These are phyloP conservation scores for Lithophane socia DNA, from an alignment of 2,888 invertebrate species.

Conservation along the genomic window DNA sequence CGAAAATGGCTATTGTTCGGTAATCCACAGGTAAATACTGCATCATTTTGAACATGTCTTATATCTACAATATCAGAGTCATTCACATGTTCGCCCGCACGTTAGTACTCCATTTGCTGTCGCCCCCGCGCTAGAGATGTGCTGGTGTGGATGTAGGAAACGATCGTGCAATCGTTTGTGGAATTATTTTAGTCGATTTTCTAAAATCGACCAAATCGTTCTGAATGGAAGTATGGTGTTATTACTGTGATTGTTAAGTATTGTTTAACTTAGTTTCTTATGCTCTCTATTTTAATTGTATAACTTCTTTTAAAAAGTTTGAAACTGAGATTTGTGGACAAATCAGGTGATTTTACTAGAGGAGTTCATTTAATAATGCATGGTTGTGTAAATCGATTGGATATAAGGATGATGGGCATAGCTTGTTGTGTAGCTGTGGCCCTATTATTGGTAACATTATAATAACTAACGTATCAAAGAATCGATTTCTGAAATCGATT, in stretches of 20 bases:
- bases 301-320: neutral
- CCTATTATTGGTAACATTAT: constrained; percentile 2
- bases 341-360: neutral
- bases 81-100: neutral
- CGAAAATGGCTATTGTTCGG: neutral
- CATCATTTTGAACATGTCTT: neutral
- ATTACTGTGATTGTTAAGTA: constrained; percentile 23
- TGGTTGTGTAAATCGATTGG: constrained; percentile 42
- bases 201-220: constrained; percentile 27
- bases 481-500: constrained; percentile 28
- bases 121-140: constrained; percentile 7
- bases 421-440: neutral
- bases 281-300: constrained; percentile 13
- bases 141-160: constrained; percentile 58
- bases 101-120: constrained; percentile 25
- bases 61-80: neutral
- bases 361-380: constrained; percentile 26
- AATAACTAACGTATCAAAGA: neutral
- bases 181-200: constrained; percentile 40
- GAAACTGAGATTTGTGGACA: constrained; percentile 8
- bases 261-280: constrained; percentile 16
- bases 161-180: constrained; percentile 7
- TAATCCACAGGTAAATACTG: neutral
- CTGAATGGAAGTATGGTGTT: neutral
- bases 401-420: neutral